Conservation (phyloP, 2,797 vertebrate species). For the Phrynocephalus guinanensis region DNA sequence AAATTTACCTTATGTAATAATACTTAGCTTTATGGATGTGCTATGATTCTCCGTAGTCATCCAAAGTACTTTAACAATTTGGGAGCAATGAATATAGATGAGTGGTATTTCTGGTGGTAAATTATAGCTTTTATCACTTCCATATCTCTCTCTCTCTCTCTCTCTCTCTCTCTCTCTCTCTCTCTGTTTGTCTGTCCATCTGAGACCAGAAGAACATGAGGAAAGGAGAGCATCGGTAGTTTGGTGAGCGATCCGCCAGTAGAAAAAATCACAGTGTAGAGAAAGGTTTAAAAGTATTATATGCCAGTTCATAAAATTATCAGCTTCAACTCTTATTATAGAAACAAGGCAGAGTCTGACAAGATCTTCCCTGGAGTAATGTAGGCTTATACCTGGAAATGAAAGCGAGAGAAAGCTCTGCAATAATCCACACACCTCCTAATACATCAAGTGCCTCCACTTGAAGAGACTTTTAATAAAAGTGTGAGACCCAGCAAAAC, state of each 20-base stretch:
- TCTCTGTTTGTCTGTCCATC: not conserved
- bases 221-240: slow-evolving; percentile 40
- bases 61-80: too few species aligned
- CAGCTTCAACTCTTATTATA: not conserved
- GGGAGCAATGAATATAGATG: too few species aligned
- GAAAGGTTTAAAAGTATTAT: slow-evolving; percentile 20
- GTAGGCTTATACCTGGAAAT: fast-evolving
- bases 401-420: not conserved
- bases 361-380: slow-evolving; percentile 19
- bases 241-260: not conserved
- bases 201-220: slow-evolving; percentile 12
- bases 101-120: too few species aligned
- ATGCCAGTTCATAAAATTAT: not conserved
- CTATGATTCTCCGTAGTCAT: too few species aligned
- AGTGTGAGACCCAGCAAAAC: not conserved
- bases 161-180: not conserved
- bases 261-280: slow-evolving; percentile 30
- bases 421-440: not conserved
- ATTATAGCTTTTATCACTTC: slow-evolving; percentile 8
- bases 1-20: not conserved
- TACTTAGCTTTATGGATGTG: not conserved
- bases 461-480: slow-evolving; percentile 4
- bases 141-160: too few species aligned
- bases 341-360: slow-evolving; percentile 13
- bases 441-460: slow-evolving; percentile 9